A percentile compares a stretch with the other conserved stretches of the same genome.
phyloP scores from a whole-genome alignment of 2,888 invertebrate genomes.

The Meteorus colon region DNA sequence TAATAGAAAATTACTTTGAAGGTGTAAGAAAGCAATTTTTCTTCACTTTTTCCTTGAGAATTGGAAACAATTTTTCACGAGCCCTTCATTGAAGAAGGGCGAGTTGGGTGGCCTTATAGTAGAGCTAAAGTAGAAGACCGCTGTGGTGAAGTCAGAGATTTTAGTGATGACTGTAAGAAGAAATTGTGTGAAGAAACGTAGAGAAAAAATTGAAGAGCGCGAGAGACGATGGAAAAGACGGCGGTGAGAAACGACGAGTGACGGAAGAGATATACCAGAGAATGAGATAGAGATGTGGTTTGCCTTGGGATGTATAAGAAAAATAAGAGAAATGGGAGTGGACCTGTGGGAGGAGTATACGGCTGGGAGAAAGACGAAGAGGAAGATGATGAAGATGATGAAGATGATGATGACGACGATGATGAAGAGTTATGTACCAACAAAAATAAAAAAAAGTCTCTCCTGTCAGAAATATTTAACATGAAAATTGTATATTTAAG shows the following conservation, averaged over 20 bases:
- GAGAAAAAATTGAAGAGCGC: not conserved
- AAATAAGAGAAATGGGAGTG: conserved; percentile 27
- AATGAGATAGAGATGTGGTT: conserved; percentile 37
- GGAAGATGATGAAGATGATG: not conserved
- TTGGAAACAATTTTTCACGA: conserved; percentile 6
- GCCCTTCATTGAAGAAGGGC: not conserved
- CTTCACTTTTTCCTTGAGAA: not conserved
- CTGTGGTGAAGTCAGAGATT: not conserved
- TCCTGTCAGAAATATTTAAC: too few relatives aligned
- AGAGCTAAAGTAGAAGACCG: not conserved
- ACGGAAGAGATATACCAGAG: not conserved
- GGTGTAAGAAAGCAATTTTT: not conserved
- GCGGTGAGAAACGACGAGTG: conserved; percentile 2
- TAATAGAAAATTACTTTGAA: not conserved
- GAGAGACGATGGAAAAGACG: not conserved
- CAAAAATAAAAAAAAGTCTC: too few relatives aligned
- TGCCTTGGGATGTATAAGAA: conserved; percentile 38
- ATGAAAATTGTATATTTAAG: too few relatives aligned
- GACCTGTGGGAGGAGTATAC: conserved; percentile 3
- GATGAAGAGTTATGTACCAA: not conserved
- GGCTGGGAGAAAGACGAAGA: not conserved
- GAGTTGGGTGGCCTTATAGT: not conserved
- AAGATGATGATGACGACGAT: conserved; percentile 8
- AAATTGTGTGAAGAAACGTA: conserved; percentile 15
- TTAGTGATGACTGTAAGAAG: conserved; percentile 20